Conservation (phyloP, 2,888 invertebrate genomes). For the Lochmaea crataegi region DNA sequence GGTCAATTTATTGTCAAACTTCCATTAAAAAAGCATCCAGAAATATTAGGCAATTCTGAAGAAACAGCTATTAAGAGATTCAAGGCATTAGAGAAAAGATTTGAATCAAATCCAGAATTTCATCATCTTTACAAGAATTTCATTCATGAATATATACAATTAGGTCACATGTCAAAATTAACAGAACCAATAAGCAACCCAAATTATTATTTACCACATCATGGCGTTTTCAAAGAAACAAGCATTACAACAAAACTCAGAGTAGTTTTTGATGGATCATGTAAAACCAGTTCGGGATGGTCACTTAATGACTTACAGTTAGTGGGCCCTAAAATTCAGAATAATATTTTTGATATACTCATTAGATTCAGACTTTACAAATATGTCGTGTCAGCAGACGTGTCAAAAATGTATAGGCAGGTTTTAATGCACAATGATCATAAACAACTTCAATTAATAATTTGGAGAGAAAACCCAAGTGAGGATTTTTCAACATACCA, state of each 20-base stretch:
- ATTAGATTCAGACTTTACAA: constrained; percentile 44
- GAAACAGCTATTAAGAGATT: background rate
- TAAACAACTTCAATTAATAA: constrained; percentile 42
- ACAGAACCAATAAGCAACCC: background rate
- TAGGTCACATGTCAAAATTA: constrained; percentile 39
- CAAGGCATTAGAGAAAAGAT: background rate
- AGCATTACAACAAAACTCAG: constrained; percentile 47
- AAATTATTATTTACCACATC: constrained; percentile 49
- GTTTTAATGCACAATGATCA: constrained; percentile 41
- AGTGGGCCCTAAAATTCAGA: constrained; percentile 44
- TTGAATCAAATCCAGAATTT: constrained; percentile 36
- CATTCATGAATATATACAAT: constrained; percentile 41
- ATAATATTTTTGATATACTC: constrained; percentile 45
- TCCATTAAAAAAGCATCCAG: no score
- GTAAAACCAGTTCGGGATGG: constrained; percentile 33
- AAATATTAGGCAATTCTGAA: no score
- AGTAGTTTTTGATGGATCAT: constrained; percentile 36
- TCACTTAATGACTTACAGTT: constrained; percentile 45
- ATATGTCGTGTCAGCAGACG: constrained; percentile 47
- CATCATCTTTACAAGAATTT: constrained; percentile 38
- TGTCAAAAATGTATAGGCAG: constrained; percentile 49
- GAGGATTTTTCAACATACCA: constrained; percentile 36
- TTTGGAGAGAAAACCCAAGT: constrained; percentile 42
- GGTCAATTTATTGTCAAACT: no score
- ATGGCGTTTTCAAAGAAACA: constrained; percentile 47